Percentiles rank a stretch among this genome's conserved stretches.
phyloP scores from a whole-genome alignment of 2,888 invertebrate genomes.

The Chloromyia formosa region DNA sequence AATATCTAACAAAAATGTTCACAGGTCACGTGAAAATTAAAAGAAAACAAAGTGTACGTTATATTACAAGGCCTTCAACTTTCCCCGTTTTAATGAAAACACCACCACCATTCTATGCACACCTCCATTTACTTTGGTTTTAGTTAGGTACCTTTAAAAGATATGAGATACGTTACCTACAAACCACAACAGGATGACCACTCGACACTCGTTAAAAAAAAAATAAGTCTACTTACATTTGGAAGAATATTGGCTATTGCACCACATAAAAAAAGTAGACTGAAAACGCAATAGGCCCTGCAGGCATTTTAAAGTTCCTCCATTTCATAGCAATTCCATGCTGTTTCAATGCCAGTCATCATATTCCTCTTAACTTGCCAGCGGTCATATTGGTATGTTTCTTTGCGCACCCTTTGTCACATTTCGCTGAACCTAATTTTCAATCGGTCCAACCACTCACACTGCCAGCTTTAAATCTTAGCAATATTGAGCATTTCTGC shows the following conservation, averaged over 20 bases:
- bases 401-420: neutral
- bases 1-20: too few relatives aligned
- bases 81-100: conserved; percentile 18
- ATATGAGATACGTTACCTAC: neutral
- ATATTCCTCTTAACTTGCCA: too few relatives aligned
- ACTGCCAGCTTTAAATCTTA: too few relatives aligned
- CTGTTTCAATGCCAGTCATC: too few relatives aligned
- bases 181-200: too few relatives aligned
- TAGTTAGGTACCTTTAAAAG: neutral
- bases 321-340: neutral
- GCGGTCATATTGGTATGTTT: neutral
- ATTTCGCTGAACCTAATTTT: neutral
- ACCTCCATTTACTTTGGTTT: neutral
- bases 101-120: neutral
- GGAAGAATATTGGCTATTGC: neutral
- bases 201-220: too few relatives aligned
- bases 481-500: too few relatives aligned
- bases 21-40: conserved; percentile 24
- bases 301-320: conserved; percentile 32
- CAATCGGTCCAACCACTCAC: too few relatives aligned
- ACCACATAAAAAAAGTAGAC: conserved; percentile 4
- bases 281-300: conserved; percentile 31
- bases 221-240: neutral
- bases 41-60: conserved; percentile 35
- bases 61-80: conserved; percentile 14